Evolutionary conservation across 1,140 invertebrate genomes (phyloP), one percentile per base, ranked within the genome.

Genomic region (Drosophila dunni): DNA sequence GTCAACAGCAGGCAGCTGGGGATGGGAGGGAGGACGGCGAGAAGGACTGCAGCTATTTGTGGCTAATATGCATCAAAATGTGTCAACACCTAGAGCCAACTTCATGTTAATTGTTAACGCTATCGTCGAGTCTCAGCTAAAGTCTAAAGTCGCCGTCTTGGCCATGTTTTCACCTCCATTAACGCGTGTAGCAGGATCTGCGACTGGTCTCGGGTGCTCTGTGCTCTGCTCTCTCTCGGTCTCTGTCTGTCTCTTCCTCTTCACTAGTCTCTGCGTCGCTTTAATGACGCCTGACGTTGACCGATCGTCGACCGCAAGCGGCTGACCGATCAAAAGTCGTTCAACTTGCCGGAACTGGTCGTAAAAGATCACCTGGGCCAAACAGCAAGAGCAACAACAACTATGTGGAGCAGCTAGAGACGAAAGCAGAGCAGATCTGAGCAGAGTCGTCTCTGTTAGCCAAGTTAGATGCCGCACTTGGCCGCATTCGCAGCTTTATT

Each of bases 321-420:
- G 70, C 77, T 82, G 84, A 88, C 67, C 84, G 84, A 89, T 88
- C 84, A 88, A 88, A 89, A 88, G 84, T 88, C 84, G 84, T 88
- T 88, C 84, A 88, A 89, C 84, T 89, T 88, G 83, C 83, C 83
- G 83, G 83, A 88, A 88, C 83, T 88, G 83, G 83, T 88, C 84
- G 83, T 89, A 88, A 89, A 79, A 88, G 83, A 88, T 88, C 83
- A 86, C 82, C 79, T 86, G 76, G 83, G 76, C 72, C 40, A 63
- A 11, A 10, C 54, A 60, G 11, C 58, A 70, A 8, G 20, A 38
- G 15, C 40, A 48, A 17, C 62, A 20, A 46, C 54, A 50, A 64
- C 83, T 74, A 83, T 89, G 73, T 86, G 83, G 84, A 88, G 83
- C 82, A 71, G 9, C 42, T 44, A 33, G 38, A 51, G 44, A n/a